phyloP scores from a whole-genome alignment of 2,113 vertebrate species.

The Python bivittatus region DNA sequence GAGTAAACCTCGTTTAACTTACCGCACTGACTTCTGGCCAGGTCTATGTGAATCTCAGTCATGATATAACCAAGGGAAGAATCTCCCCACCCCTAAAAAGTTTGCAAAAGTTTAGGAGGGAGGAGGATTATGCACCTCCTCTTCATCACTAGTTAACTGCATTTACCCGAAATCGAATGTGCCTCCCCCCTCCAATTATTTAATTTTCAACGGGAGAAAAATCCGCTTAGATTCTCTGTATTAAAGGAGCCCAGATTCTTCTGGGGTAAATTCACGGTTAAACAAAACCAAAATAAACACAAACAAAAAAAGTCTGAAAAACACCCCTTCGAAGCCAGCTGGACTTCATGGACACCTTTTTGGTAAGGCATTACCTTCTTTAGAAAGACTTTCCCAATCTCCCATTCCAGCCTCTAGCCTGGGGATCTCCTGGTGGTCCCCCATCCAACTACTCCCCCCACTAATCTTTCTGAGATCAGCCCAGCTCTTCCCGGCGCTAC shows the following conservation, averaged over 20 bases:
- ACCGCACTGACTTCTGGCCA: too few species aligned
- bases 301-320: background rate
- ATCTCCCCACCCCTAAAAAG: background rate
- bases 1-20: background rate
- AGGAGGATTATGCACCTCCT: too few species aligned
- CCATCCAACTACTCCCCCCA: background rate
- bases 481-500: background rate
- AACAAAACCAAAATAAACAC: background rate
- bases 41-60: background rate
- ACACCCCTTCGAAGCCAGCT: background rate
- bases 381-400: background rate
- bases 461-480: background rate
- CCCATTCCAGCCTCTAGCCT: background rate
- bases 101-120: background rate
- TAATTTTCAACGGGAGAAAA: background rate
- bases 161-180: background rate
- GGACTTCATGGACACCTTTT: background rate
- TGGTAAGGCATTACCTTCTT: background rate
- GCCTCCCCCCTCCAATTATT: background rate
- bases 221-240: background rate
- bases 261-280: background rate
- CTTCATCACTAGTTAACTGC: background rate
- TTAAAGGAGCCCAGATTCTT: background rate
- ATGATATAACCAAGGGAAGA: background rate
- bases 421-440: background rate